Conservation (phyloP, 2,888 invertebrate genomes). For the Spodoptera exigua region DNA sequence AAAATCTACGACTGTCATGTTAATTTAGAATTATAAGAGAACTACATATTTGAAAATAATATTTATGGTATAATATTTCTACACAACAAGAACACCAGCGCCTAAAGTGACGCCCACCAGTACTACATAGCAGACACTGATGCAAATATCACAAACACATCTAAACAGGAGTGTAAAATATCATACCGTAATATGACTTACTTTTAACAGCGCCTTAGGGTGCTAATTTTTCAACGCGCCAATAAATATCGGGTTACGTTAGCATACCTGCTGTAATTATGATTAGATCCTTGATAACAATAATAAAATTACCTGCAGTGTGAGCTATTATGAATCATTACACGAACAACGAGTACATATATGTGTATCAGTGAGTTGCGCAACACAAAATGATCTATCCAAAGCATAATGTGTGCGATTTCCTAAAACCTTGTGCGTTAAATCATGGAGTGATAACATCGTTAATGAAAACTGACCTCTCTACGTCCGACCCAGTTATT, state of each 20-base stretch:
- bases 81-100: neutral
- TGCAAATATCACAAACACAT: conserved; percentile 19
- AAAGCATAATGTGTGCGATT: conserved; percentile 55
- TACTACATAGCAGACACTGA: conserved; percentile 18
- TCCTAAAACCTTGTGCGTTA: conserved; percentile 79
- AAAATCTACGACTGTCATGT: no score
- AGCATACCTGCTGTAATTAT: conserved; percentile 58
- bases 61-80: no score
- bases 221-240: conserved; percentile 55
- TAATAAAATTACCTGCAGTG: conserved; percentile 53
- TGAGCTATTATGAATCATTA: conserved; percentile 50
- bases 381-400: conserved; percentile 52
- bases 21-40: no score
- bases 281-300: conserved; percentile 60
- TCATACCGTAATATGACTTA: conserved; percentile 23
- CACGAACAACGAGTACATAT: conserved; percentile 11
- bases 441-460: conserved; percentile 79
- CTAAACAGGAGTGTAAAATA: conserved; percentile 26
- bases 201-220: conserved; percentile 28
- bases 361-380: conserved; percentile 43
- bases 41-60: no score
- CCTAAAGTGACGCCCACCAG: conserved; percentile 16
- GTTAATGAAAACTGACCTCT: conserved; percentile 85
- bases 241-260: conserved; percentile 56
- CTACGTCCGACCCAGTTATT: conserved; percentile 82